These are phyloP conservation scores for Harpagoxenus sublaevis DNA, from an alignment of 2,888 invertebrate species.

Conservation along the genomic window DNA sequence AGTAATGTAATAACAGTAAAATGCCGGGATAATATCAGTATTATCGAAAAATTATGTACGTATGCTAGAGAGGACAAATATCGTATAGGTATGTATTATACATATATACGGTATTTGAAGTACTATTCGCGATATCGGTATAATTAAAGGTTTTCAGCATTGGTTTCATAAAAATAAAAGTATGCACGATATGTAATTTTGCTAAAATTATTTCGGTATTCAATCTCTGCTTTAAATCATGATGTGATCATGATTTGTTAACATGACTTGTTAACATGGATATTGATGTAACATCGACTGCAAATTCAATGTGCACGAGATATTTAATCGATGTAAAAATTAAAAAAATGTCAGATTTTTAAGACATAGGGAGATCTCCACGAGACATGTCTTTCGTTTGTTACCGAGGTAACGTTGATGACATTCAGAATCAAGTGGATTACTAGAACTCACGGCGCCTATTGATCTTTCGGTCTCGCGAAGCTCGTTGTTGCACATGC, in stretches of 20 bases:
- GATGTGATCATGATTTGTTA: not conserved
- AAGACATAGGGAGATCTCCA: not conserved
- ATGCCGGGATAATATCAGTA: not conserved
- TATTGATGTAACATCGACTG: not conserved
- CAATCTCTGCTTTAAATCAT: not conserved
- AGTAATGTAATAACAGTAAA: conserved; percentile 1
- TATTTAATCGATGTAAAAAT: not conserved
- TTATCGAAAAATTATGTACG: not conserved
- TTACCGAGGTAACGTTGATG: conserved; percentile 56
- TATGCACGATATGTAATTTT: not conserved
- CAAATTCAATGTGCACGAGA: not conserved
- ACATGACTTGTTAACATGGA: not conserved
- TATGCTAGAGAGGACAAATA: not conserved
- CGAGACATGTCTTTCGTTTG: not conserved
- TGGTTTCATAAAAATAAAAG: not conserved
- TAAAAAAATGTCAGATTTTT: not conserved
- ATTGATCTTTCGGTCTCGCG: conserved; percentile 71
- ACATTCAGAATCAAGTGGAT: conserved; percentile 57
- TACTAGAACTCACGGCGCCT: conserved; percentile 58
- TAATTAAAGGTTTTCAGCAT: not conserved
- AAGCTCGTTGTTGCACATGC: conserved; percentile 58
- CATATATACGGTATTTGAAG: not conserved
- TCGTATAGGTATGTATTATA: not conserved
- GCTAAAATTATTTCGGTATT: not conserved
- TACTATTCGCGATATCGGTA: not conserved